Evolutionary conservation across 2,797 vertebrate species (phyloP).

Genomic region (Danio albolineatus): DNA sequence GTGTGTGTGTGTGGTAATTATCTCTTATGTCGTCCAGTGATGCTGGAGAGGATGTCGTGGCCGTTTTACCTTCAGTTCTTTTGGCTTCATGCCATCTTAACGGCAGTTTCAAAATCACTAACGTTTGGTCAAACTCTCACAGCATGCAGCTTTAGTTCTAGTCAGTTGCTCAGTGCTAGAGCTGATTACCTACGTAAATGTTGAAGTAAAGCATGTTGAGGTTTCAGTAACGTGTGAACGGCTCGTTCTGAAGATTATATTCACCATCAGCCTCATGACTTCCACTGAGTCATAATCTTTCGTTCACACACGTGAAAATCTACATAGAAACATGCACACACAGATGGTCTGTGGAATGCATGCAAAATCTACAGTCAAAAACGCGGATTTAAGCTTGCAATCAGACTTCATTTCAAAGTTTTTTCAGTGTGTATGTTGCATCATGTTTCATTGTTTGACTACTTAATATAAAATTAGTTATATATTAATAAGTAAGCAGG

Average conservation of each 20-base stretch:
- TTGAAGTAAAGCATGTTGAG: neutral
- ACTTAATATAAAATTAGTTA: neutral
- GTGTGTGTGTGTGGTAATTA: neutral
- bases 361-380: neutral
- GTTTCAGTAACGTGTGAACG: neutral
- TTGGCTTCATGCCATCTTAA: slow-evolving; percentile 42
- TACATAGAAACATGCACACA: neutral
- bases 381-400: neutral
- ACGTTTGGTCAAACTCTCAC: neutral
- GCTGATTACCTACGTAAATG: neutral
- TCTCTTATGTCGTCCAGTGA: slow-evolving; percentile 1
- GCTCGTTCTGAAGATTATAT: neutral
- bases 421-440: slow-evolving; percentile 19
- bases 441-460: neutral
- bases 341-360: neutral
- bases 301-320: neutral
- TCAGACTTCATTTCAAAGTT: neutral
- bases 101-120: slow-evolving; percentile 60
- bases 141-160: neutral
- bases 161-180: slow-evolving; percentile 15
- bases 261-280: neutral
- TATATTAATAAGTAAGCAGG: neutral
- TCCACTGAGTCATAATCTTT: slow-evolving; percentile 7
- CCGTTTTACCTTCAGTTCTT: slow-evolving; percentile 3
- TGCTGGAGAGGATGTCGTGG: slow-evolving; percentile 32